Percentiles rank a stretch among this genome's conserved stretches.
phyloP scores from a whole-genome alignment of 2,797 vertebrate species.

The Paratrypauchen microcephalus region DNA sequence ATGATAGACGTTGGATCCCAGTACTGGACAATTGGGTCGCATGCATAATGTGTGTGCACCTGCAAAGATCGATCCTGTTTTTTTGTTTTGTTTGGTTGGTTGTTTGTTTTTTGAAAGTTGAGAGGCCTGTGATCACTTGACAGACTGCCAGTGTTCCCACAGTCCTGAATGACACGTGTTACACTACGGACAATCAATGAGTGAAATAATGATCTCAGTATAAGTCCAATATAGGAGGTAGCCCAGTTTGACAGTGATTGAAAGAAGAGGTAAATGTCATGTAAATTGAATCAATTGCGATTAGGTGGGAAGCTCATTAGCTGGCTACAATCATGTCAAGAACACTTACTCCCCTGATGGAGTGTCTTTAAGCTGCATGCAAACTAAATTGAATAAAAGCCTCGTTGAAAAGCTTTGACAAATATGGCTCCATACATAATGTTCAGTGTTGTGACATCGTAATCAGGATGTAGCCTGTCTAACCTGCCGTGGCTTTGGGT shows the following conservation, averaged over 20 bases:
- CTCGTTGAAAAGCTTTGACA: constrained; percentile 47
- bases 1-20: constrained; percentile 68
- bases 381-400: constrained; percentile 58
- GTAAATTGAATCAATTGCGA: constrained; percentile 74
- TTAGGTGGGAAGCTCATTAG: constrained; percentile 73
- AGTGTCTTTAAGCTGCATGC: constrained; percentile 56
- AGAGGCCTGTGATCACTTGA: constrained; percentile 36
- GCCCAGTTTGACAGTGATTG: constrained; percentile 50
- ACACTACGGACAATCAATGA: constrained; percentile 58
- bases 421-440: constrained; percentile 45
- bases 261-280: constrained; percentile 71
- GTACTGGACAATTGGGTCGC: constrained; percentile 62
- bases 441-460: constrained; percentile 49
- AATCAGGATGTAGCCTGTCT: constrained; percentile 42
- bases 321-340: constrained; percentile 61
- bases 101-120: constrained; percentile 14
- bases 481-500: constrained; percentile 15
- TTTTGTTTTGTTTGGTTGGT: constrained; percentile 53
- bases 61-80: constrained; percentile 59
- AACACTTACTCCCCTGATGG: constrained; percentile 65
- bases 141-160: constrained; percentile 26
- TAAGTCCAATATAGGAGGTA: constrained; percentile 47
- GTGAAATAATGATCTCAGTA: constrained; percentile 59
- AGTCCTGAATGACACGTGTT: constrained; percentile 50
- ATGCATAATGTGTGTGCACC: constrained; percentile 58